phyloP scores from a whole-genome alignment of 1,140 invertebrate genomes.

The Aphelinus atriplicis region DNA sequence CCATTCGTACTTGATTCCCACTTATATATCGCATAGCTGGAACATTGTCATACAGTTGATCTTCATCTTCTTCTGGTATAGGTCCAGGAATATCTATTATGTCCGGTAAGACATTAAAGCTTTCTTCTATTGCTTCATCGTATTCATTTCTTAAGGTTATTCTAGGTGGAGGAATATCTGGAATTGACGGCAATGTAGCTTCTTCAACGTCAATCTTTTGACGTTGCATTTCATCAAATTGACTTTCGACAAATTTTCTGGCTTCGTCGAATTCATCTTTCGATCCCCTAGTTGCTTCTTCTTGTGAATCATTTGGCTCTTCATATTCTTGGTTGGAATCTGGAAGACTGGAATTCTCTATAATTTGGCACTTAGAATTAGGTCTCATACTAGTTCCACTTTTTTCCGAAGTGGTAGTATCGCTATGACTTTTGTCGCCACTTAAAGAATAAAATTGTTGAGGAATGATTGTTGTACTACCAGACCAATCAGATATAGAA shows the following conservation, averaged over 20 bases:
- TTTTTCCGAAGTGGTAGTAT: conserved; percentile 62
- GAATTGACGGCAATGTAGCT: conserved; percentile 28
- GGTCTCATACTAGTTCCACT: conserved; percentile 59
- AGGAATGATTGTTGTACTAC: conserved; percentile 64
- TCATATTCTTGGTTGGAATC: conserved; percentile 2
- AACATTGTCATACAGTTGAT: conserved; percentile 62
- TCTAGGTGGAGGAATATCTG: conserved; percentile 53
- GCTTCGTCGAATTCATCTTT: conserved; percentile 56
- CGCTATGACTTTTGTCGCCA: conserved; percentile 61
- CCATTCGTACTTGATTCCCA: conserved; percentile 55
- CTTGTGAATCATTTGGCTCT: conserved; percentile 28
- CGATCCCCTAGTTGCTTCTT: conserved; percentile 36
- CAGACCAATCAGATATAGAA: conserved; percentile 71
- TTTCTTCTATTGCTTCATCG: conserved; percentile 55
- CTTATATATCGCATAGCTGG: conserved; percentile 61
- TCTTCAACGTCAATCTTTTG: conserved; percentile 26
- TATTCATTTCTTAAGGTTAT: conserved; percentile 56
- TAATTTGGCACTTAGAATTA: conserved; percentile 55
- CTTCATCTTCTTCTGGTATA: conserved; percentile 61
- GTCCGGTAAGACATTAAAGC: conserved; percentile 52
- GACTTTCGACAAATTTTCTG: conserved; percentile 57
- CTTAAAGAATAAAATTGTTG: conserved; percentile 58
- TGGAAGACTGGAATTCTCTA: conserved; percentile 43
- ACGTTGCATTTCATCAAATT: conserved; percentile 52
- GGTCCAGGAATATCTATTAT: conserved; percentile 51